Base-by-base conservation (phyloP, 2,888 invertebrate genomes). In the Eurytoma adleriae region DNA sequence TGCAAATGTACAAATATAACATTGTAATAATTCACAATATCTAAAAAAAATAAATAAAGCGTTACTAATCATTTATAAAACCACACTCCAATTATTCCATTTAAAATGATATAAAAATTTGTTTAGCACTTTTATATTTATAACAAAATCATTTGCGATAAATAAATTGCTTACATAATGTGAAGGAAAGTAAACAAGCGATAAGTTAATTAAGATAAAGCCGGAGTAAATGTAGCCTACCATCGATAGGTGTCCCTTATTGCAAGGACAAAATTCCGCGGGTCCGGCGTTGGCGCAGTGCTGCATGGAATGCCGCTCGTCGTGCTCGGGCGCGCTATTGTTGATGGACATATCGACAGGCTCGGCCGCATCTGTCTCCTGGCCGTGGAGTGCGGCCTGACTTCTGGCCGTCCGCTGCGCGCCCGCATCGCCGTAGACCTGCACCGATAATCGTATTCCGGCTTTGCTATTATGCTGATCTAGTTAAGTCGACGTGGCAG, bases 331-430 rank as follows among this genome's bases (percentile, higher is more conserved):
- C n/a, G 83, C 83, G 69, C 87, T 81, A 74, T 88, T 87, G 80
- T 88, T 89, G 84, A 90, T 90, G 78, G 90, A 90, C 90, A 90
- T 90, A 82, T 90, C 90, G 73, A 90, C 90, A 0, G 90, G 90
- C 79, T 90, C 90, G n/a, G 86, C 86, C 30, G 88, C 89, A 27
- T 90, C 90, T 1, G 74, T 10, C 52, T 71, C 82, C 57, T 71
- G 82, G 59, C 79, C 76, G 50, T 67, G 80, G 13, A 54, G 40
- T 24, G 20, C 7, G 30, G 57, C 30, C 13, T 77, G 73, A 18
- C 62, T 56, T n/a, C 57, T 27, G 16, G 67, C 48, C 54, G 48
- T 61, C 54, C 40, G 52, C 18, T 52, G 61, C 0, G 14, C 40
- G 24, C 52, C 20, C 20, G 75, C 14, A 0, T 72, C 80, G 12